phyloP scores from a whole-genome alignment of 2,113 vertebrate genomes.

The Raphicerus campestris region DNA sequence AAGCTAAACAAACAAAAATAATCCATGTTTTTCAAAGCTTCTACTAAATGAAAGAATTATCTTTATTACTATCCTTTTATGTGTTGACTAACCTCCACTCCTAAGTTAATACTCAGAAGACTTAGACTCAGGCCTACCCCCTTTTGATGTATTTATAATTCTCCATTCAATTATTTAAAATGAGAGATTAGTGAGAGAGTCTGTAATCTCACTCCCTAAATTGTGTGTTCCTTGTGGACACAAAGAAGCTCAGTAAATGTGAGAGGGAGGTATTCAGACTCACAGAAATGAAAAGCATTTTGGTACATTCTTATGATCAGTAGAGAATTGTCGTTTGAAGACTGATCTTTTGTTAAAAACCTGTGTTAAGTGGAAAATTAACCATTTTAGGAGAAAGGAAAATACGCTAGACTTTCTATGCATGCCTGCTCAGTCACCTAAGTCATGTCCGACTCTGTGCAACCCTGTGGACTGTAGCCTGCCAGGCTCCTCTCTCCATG shows the following conservation, averaged over 20 bases:
- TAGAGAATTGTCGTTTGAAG: constrained; percentile 29
- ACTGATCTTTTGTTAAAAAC: neutral
- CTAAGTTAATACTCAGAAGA: constrained; percentile 32
- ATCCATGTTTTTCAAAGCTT: constrained; percentile 33
- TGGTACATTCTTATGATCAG: neutral
- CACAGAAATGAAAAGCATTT: constrained; percentile 27
- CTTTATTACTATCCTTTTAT: constrained; percentile 27
- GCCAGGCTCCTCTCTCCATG: no score
- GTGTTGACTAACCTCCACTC: neutral
- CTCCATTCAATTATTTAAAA: constrained; percentile 38
- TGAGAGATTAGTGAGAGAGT: constrained; percentile 1
- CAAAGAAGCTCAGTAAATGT: neutral
- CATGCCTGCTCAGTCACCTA: neutral
- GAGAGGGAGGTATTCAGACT: neutral
- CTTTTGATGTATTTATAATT: constrained; percentile 41
- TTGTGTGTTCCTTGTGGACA: neutral
- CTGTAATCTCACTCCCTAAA: constrained; percentile 28
- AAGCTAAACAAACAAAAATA: constrained; percentile 22
- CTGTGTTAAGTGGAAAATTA: constrained; percentile 29
- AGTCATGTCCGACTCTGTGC: neutral
- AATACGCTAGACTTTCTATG: neutral
- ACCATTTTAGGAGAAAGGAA: neutral
- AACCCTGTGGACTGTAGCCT: neutral
- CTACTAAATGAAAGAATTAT: constrained; percentile 29
- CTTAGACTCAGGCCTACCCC: constrained; percentile 13